Conservation (phyloP, 2,797 vertebrate genomes). For the Crenichthys baileyi region DNA sequence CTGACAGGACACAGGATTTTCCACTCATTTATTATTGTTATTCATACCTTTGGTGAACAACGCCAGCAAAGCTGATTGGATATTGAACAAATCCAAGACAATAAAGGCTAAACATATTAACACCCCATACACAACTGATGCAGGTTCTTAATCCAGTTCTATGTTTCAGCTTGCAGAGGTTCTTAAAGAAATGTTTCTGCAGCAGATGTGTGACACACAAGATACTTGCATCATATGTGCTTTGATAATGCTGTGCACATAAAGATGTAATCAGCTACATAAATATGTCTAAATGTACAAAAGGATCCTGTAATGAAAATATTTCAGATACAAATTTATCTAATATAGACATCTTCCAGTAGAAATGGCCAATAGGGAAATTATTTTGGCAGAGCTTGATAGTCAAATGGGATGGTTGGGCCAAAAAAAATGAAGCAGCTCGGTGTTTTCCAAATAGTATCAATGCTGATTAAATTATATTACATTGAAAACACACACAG, state of each 20-base stretch:
- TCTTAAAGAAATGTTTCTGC: not conserved
- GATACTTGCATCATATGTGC: not conserved
- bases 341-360: not conserved
- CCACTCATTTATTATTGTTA: constrained; percentile 42
- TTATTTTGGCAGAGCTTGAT: not conserved
- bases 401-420: not conserved
- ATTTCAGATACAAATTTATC: not conserved
- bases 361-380: constrained; percentile 8
- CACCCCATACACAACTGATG: not conserved
- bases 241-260: not conserved
- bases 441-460: not conserved
- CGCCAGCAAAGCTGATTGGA: constrained; percentile 10
- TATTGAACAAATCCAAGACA: constrained; percentile 22
- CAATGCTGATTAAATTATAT: not conserved
- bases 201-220: not conserved
- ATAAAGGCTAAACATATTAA: constrained; percentile 4
- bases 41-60: constrained; percentile 44
- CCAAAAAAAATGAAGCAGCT: not conserved
- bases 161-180: constrained; percentile 7
- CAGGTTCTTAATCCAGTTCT: not conserved
- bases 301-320: not conserved
- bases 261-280: not conserved
- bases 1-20: constrained; percentile 49
- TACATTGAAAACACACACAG: not conserved
- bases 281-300: not conserved